Evolutionary conservation across 2,888 invertebrate genomes (phyloP), one percentile per base, ranked within the genome.

Genomic region (Aethes cnicana): DNA sequence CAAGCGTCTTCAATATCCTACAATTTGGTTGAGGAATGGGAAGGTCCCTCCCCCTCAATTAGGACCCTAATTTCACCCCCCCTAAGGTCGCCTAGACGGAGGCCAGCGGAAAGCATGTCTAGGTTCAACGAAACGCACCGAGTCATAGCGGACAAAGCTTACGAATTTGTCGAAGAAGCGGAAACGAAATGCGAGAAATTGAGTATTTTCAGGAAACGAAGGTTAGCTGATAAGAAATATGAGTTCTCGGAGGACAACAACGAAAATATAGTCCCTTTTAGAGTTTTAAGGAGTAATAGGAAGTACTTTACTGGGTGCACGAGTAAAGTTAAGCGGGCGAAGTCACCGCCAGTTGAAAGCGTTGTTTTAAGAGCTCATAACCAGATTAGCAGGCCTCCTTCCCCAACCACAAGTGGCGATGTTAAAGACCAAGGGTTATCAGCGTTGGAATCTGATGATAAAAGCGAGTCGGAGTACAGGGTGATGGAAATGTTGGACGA

Each of bases 181-280:
- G 95, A 95, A 62, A 92, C 91, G 4, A 95, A 95, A 59, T 95
- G 94, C 69, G 96, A 96, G 72, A 96, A 96, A 69, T 91, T 96
- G n/a, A 95, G 95, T 65, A 94, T 94, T 68, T 96, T 95, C 70
- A 91, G 97, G 4, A 95, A 96, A 72, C 92, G 96, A 46, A 92
- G 96, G 4, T 81, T 97, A 43, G 97, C 97, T 0, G 97, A 97
- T 68, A 97, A 97, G 75, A 97, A 96, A 74, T 97, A 97, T 72
- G 97, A 97, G 71, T 97, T 97, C 71, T 95, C 95, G 0, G 96
- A 96, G 64, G 96, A 96, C 47, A 90, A 90, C 66, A 92, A 91
- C 66, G 92, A 92, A 64, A 93, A 93, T 66, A 93, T 93, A 41
- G 92, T 92, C 26, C 92, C 92, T 32, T 93, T 92, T 70, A 90